A percentile compares a stretch with the other conserved stretches of the same genome.
phyloP scores from a whole-genome alignment of 2,113 vertebrate species.

The Leptobrachium ailaonicum region DNA sequence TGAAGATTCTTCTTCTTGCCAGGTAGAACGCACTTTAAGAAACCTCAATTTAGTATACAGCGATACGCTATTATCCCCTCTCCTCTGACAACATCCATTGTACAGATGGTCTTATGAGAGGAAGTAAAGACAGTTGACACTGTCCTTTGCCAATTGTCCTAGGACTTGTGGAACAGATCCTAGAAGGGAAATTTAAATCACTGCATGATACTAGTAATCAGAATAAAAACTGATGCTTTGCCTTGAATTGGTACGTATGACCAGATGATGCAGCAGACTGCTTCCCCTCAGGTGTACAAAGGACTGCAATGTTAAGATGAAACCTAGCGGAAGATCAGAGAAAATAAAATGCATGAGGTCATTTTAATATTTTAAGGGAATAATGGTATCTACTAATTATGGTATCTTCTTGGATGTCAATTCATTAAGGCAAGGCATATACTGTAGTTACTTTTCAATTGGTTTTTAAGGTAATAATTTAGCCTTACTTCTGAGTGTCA shows the following conservation, averaged over 20 bases:
- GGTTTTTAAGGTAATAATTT: too few relatives aligned
- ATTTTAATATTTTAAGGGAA: too few relatives aligned
- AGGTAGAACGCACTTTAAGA: neutral
- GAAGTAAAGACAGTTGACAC: slow-evolving; percentile 8
- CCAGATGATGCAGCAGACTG: slow-evolving; percentile 69
- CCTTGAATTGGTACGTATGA: slow-evolving; percentile 52
- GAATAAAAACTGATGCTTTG: slow-evolving; percentile 46
- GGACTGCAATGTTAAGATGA: too few relatives aligned
- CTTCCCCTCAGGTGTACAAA: slow-evolving; percentile 58
- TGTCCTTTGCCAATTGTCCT: slow-evolving; percentile 15
- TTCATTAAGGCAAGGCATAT: too few relatives aligned
- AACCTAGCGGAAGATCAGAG: too few relatives aligned
- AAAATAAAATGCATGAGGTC: too few relatives aligned
- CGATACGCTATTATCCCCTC: neutral
- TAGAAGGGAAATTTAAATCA: slow-evolving; percentile 42
- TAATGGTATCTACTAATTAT: too few relatives aligned
- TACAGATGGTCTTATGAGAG: slow-evolving; percentile 1
- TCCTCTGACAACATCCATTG: slow-evolving; percentile 1
- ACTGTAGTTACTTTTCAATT: too few relatives aligned
- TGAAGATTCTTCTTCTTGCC: neutral
- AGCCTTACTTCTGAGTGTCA: too few relatives aligned
- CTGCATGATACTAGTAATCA: slow-evolving; percentile 45
- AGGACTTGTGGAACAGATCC: slow-evolving; percentile 48
- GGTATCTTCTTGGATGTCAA: too few relatives aligned
- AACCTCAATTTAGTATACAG: neutral